phyloP scores from a whole-genome alignment of 2,113 vertebrate species.

The Origma solitaria region DNA sequence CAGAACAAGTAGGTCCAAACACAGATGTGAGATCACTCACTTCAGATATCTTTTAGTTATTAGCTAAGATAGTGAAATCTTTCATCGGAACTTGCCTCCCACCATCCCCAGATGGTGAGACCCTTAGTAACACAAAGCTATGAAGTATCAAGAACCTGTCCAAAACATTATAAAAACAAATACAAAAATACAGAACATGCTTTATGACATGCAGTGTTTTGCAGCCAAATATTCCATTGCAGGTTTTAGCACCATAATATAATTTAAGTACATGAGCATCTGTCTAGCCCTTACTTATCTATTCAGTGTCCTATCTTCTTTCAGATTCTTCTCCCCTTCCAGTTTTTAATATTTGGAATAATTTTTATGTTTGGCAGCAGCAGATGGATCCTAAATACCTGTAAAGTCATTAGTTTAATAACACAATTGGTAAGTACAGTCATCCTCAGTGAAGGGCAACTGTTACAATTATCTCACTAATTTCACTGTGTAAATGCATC shows the following conservation, averaged over 20 bases:
- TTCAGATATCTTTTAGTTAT: background rate
- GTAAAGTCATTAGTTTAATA: slow-evolving; percentile 3
- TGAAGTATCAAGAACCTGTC: background rate
- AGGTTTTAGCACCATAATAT: background rate
- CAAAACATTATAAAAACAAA: background rate
- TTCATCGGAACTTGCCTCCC: background rate
- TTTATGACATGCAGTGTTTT: background rate
- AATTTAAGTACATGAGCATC: background rate
- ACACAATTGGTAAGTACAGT: background rate
- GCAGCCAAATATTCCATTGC: background rate
- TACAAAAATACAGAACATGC: background rate
- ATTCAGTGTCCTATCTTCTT: background rate
- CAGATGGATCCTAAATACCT: slow-evolving; percentile 23
- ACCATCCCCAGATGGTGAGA: background rate
- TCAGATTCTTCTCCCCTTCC: background rate
- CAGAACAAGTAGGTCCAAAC: background rate
- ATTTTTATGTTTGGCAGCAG: background rate
- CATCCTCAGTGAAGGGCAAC: slow-evolving; percentile 19
- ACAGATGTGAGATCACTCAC: background rate
- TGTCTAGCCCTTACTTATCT: background rate
- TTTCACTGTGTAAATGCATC: background rate
- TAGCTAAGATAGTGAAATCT: too few species aligned
- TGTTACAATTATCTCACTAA: slow-evolving; percentile 11
- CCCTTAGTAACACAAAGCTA: background rate
- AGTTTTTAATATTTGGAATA: slow-evolving; percentile 6